Evolutionary conservation across 2,888 invertebrate genomes (phyloP).

Genomic region (Drosophila meridiana): DNA sequence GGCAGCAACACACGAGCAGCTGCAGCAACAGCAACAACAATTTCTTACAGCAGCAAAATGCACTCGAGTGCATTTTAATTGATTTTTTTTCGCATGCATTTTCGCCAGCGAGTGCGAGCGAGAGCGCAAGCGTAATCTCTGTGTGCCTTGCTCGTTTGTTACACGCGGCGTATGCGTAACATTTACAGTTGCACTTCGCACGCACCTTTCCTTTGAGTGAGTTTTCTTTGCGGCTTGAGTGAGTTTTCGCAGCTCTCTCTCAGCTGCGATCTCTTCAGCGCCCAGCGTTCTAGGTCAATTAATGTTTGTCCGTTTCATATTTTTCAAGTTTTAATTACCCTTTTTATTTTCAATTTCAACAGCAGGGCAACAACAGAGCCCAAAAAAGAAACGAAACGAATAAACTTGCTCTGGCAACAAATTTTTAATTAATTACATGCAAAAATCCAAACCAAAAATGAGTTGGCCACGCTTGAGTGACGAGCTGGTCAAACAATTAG

Average conservation of each 20-base stretch:
- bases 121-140: conserved; percentile 15
- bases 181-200: conserved; percentile 65
- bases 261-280: conserved; percentile 51
- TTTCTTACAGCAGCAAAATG: conserved; percentile 42
- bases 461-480: conserved; percentile 43
- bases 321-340: conserved; percentile 74
- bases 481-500: conserved; percentile 73
- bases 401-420: conserved; percentile 65
- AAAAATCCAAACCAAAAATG: conserved; percentile 58
- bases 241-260: not conserved
- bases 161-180: conserved; percentile 77
- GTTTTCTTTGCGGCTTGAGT: conserved; percentile 30
- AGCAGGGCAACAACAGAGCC: not conserved
- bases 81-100: conserved; percentile 64
- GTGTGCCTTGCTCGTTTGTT: conserved; percentile 39
- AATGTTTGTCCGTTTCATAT: conserved; percentile 34
- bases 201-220: conserved; percentile 56
- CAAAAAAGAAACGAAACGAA: not conserved
- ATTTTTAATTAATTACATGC: conserved; percentile 77
- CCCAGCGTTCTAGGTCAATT: conserved; percentile 63
- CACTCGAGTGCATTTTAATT: conserved; percentile 79
- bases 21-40: conserved; percentile 4
- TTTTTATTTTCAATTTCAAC: conserved; percentile 63
- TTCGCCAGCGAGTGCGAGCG: conserved; percentile 38
- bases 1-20: conserved; percentile 30